Evolutionary conservation across 2,888 invertebrate species (phyloP).

Genomic region (Platycheirus albimanus): DNA sequence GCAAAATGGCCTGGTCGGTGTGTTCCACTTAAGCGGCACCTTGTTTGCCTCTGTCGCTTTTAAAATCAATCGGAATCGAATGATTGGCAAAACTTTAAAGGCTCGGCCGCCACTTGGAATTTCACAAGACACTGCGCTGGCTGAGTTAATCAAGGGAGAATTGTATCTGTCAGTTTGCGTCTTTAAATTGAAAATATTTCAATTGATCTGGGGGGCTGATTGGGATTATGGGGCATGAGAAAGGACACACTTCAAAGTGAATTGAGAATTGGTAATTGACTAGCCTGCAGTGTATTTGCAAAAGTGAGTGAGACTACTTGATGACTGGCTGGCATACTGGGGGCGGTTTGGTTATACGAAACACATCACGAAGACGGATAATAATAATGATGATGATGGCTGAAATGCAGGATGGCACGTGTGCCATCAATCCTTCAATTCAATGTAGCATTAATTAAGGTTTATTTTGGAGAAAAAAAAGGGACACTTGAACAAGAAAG

Average conservation of each 20-base stretch:
- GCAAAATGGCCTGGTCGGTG: conserved; percentile 51
- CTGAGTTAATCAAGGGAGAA: conserved; percentile 55
- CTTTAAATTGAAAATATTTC: too few relatives aligned
- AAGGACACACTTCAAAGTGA: conserved; percentile 32
- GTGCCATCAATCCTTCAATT: conserved; percentile 42
- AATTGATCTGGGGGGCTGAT: conserved; percentile 46
- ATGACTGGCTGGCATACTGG: not conserved
- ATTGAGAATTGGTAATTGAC: conserved; percentile 49
- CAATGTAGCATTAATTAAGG: conserved; percentile 69
- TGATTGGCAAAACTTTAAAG: conserved; percentile 47
- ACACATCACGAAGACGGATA: conserved; percentile 14
- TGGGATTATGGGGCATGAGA: not conserved
- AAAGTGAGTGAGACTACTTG: not conserved
- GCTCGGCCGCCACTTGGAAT: conserved; percentile 27
- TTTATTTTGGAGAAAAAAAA: conserved; percentile 22
- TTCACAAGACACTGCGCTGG: conserved; percentile 18
- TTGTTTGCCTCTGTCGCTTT: conserved; percentile 25
- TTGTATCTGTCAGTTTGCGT: too few relatives aligned
- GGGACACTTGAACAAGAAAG: conserved; percentile 49
- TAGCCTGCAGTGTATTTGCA: conserved; percentile 12
- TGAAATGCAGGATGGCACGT: conserved; percentile 46
- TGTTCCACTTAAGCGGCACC: conserved; percentile 42
- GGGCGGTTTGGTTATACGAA: conserved; percentile 42
- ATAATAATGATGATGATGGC: conserved; percentile 39
- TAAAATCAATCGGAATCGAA: conserved; percentile 66